Evolutionary conservation across 2,888 invertebrate genomes (phyloP).

Genomic region (Callinectes sapidus): DNA sequence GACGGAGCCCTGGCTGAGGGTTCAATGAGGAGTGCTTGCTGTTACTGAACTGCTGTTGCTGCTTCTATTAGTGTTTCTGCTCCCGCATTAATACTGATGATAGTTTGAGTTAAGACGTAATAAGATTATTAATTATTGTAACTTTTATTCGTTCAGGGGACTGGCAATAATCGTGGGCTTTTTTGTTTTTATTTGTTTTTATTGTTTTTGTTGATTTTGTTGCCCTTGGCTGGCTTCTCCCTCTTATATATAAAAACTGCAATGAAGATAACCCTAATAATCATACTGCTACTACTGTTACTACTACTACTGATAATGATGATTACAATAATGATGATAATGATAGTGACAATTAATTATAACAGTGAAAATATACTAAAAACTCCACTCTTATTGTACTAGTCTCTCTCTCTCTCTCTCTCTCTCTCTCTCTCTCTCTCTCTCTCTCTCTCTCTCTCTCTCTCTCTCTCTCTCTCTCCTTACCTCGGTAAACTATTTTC

Average conservation of each 20-base stretch:
- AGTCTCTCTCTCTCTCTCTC: neutral
- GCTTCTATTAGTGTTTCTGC: neutral
- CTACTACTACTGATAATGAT: neutral
- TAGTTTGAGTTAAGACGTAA: too few species aligned
- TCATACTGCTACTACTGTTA: neutral
- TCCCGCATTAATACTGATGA: too few species aligned
- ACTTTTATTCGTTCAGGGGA: too few species aligned
- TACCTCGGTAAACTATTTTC: neutral
- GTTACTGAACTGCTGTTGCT: neutral
- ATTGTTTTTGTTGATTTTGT: too few species aligned
- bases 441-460: conserved; percentile 2
- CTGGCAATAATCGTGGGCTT: too few species aligned
- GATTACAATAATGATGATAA: neutral
- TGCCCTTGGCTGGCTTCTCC: too few species aligned
- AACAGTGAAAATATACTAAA: too few species aligned
- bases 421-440: neutral
- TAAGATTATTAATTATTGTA: too few species aligned
- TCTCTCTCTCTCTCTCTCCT: conserved; percentile 1
- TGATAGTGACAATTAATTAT: too few species aligned
- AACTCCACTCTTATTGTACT: neutral
- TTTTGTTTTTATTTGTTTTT: too few species aligned
- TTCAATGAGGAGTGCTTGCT: neutral
- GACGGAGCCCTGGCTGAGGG: neutral
- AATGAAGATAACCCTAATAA: too few species aligned
- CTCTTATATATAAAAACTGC: too few species aligned